These are phyloP conservation scores for Sylvicola cinctus DNA, from an alignment of 2,888 invertebrate genomes.

Conservation along the genomic window DNA sequence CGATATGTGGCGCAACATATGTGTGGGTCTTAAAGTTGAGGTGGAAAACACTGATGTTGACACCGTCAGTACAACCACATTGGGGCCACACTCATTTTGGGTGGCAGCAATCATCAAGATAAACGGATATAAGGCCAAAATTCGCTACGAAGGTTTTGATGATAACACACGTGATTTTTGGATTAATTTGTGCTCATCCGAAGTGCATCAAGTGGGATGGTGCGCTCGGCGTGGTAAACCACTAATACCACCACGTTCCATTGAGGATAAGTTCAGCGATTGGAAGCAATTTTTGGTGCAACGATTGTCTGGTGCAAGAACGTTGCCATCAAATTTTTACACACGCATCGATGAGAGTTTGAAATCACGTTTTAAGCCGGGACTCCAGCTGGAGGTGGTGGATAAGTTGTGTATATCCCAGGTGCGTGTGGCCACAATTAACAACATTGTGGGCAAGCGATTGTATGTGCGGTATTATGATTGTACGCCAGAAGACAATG, in stretches of 20 bases:
- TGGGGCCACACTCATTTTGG: conserved; percentile 78
- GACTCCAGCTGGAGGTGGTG: conserved; percentile 79
- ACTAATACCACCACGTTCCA: conserved; percentile 79
- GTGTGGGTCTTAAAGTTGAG: conserved; percentile 79
- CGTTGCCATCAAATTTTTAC: conserved; percentile 82
- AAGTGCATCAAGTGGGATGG: conserved; percentile 97
- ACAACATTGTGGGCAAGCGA: conserved; percentile 80
- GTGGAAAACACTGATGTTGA: conserved; percentile 81
- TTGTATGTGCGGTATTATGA: conserved; percentile 81
- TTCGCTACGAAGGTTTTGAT: conserved; percentile 86
- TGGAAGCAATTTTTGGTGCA: conserved; percentile 92
- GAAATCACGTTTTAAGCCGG: conserved; percentile 61
- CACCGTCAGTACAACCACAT: conserved; percentile 35
- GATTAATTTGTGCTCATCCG: conserved; percentile 84
- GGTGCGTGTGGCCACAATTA: conserved; percentile 74
- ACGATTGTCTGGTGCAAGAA: conserved; percentile 83
- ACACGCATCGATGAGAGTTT: conserved; percentile 68
- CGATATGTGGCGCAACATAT: conserved; percentile 78
- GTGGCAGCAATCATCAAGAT: conserved; percentile 85
- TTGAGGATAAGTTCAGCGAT: conserved; percentile 82
- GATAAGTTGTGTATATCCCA: conserved; percentile 91
- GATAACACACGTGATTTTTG: conserved; percentile 86
- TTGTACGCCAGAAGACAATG: conserved; percentile 53
- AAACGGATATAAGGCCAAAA: conserved; percentile 63
- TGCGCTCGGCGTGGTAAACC: conserved; percentile 91